Conservation (phyloP, 2,888 invertebrate genomes). For the Shargacucullia verbasci region DNA sequence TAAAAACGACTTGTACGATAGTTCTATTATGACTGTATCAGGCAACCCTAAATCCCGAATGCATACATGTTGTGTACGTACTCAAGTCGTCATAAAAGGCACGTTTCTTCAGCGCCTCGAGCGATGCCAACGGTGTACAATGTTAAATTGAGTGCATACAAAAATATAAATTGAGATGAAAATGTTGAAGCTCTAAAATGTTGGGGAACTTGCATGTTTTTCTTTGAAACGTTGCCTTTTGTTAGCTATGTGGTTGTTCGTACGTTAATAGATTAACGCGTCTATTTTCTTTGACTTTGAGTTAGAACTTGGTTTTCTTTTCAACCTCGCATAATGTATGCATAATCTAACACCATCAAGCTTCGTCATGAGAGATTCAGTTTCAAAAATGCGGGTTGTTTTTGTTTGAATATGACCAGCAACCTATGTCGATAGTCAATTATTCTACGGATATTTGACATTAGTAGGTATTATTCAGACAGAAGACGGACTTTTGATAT, state of each 20-base stretch:
- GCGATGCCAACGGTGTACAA: constrained; percentile 3
- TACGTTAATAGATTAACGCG: background rate
- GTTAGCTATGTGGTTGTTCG: background rate
- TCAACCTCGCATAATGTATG: too few species aligned
- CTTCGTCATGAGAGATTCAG: too few species aligned
- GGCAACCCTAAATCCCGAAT: too few species aligned
- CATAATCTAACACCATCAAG: too few species aligned
- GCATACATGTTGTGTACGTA: constrained; percentile 5
- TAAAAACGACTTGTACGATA: too few species aligned
- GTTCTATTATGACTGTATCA: background rate
- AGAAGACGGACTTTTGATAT: too few species aligned
- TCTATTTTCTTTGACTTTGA: background rate
- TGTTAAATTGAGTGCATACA: constrained; percentile 22
- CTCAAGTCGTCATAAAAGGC: constrained; percentile 6
- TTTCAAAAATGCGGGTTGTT: too few species aligned
- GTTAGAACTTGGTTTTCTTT: too few species aligned
- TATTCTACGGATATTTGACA: too few species aligned
- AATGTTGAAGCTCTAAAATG: background rate
- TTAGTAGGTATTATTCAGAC: too few species aligned
- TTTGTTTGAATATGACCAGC: too few species aligned
- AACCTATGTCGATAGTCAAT: too few species aligned
- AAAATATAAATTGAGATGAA: constrained; percentile 23
- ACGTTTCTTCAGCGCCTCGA: constrained; percentile 19
- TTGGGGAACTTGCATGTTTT: background rate
- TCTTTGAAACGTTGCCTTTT: constrained; percentile 4